These are phyloP conservation scores for Euclidia mi DNA, from an alignment of 2,888 invertebrate species.

Conservation along the genomic window DNA sequence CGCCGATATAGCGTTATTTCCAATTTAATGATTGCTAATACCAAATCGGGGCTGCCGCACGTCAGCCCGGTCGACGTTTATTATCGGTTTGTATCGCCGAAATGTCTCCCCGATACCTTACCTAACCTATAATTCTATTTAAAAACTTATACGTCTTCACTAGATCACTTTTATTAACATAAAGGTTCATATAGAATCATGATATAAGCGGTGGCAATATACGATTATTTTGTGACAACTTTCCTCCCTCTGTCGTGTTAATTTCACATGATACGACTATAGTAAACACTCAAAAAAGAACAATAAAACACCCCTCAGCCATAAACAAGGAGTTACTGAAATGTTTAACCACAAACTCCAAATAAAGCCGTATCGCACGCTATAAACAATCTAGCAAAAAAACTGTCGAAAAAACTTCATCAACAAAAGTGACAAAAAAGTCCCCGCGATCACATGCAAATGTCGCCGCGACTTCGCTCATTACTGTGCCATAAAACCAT, in stretches of 20 bases:
- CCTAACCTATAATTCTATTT: slow-evolving; percentile 57
- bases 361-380: slow-evolving; percentile 82
- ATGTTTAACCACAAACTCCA: slow-evolving; percentile 87
- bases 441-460: slow-evolving; percentile 87
- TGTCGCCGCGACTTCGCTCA: slow-evolving; percentile 83
- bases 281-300: slow-evolving; percentile 75
- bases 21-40: slow-evolving; percentile 90
- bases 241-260: slow-evolving; percentile 57
- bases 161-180: slow-evolving; percentile 21
- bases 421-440: slow-evolving; percentile 84
- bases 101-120: slow-evolving; percentile 60
- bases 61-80: slow-evolving; percentile 77
- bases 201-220: slow-evolving; percentile 9
- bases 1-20: slow-evolving; percentile 88
- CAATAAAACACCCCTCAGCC: slow-evolving; percentile 79
- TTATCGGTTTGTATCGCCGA: slow-evolving; percentile 68
- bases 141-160: slow-evolving; percentile 46
- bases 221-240: slow-evolving; percentile 21
- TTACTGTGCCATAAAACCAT: slow-evolving; percentile 86
- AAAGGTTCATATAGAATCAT: slow-evolving; percentile 19
- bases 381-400: slow-evolving; percentile 80
- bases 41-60: slow-evolving; percentile 83
- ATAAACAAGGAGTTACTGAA: slow-evolving; percentile 84
- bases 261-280: slow-evolving; percentile 65
- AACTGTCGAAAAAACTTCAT: slow-evolving; percentile 80